Evolutionary conservation across 1,140 invertebrate species (phyloP), one percentile per base, ranked within the genome.

Genomic region (Heliconius melpomene): DNA sequence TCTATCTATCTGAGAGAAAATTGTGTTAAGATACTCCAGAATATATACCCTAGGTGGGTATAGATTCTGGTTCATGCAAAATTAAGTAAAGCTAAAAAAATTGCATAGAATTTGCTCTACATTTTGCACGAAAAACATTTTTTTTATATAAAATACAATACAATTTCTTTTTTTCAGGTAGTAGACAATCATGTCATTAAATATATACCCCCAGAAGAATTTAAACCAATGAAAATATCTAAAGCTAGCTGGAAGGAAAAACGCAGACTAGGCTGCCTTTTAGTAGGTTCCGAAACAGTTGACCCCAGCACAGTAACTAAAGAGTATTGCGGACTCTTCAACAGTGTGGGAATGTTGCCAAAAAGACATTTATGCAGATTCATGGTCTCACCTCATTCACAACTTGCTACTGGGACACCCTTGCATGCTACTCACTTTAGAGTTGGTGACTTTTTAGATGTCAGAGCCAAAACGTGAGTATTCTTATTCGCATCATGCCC

Each of bases 141-240:
- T 20, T 1, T 20, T 20, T 52, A 18, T 1, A 52, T 50, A 50
- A 16, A 50, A 20, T 52, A 18, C 6, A 50, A 18, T 52, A 6
- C 0, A 18, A 18, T 18, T 20, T 16, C 13, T 71, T 26, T 78
- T 86, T 94, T 95, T 71, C 87, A 98, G 98, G 96, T 99, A 23
- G 94, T 98, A 36, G 99, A 99, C 90, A 99, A 99, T 94, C 98
- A 99, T 96, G 98, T 99, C 5, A 96, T 99, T 72, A 97, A 97
- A 88, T 99, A 99, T 93, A 97, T 96, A 80, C 96, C 98, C 23
- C 98, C 98, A 18, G 97, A 98, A 90, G 95, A 97, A 87, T 98
- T 96, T 90, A 88, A 95, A 23, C 95, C 96, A n/a, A 90, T 95
- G 95, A 85, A 93, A 94, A 88, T 79, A 46, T 84, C 72, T 29